Conservation (phyloP, 2,797 vertebrate genomes). For the Hydrophis major region DNA sequence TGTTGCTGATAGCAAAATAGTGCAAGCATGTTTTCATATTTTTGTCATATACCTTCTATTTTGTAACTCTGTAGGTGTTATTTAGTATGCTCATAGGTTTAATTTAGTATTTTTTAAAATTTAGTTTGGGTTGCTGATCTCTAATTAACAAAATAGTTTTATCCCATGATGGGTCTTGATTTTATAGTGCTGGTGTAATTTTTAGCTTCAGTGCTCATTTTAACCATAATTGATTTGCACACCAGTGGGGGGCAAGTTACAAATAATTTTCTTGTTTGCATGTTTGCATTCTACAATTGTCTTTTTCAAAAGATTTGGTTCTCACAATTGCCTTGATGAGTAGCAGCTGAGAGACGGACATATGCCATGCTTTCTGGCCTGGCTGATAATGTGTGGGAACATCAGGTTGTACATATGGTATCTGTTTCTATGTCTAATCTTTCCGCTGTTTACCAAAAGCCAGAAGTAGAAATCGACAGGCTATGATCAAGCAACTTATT, state of each 20-base stretch:
- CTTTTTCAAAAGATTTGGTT: neutral
- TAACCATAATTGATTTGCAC: neutral
- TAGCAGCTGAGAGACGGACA: neutral
- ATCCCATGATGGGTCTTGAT: neutral
- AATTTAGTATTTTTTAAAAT: neutral
- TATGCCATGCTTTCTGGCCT: neutral
- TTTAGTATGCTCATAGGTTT: neutral
- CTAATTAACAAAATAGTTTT: neutral
- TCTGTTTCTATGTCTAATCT: neutral
- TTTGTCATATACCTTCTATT: neutral
- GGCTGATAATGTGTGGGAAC: neutral
- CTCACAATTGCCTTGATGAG: neutral
- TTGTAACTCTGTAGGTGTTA: neutral
- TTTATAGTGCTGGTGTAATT: neutral
- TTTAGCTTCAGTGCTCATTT: neutral
- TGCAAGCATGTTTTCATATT: neutral
- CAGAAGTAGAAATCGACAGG: neutral
- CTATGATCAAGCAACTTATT: neutral
- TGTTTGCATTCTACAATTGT: neutral
- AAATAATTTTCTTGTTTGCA: neutral
- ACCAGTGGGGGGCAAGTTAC: neutral
- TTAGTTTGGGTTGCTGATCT: neutral
- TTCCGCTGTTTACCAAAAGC: neutral
- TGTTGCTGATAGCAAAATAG: neutral
- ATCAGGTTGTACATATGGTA: neutral